Percentiles rank a stretch among this genome's conserved stretches.
phyloP scores from a whole-genome alignment of 2,888 invertebrate genomes.

The Caenorhabditis becei region DNA sequence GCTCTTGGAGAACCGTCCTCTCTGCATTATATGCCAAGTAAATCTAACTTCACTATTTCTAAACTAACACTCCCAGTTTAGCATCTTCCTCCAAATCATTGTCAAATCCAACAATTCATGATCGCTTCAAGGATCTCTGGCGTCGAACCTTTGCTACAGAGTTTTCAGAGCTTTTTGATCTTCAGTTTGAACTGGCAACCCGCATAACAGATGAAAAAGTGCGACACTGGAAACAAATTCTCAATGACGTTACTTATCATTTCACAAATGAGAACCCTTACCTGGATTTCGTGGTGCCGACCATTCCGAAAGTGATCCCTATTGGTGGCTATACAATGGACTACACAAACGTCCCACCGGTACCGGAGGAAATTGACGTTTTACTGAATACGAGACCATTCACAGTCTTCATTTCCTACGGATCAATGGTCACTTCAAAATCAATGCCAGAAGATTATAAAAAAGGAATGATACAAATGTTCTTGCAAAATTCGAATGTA shows the following conservation, averaged over 20 bases:
- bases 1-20: conserved; percentile 53
- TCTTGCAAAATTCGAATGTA: conserved; percentile 27
- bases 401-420: conserved; percentile 52
- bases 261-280: conserved; percentile 63
- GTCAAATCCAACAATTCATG: conserved; percentile 8
- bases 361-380: not conserved
- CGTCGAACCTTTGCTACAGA: conserved; percentile 10
- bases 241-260: conserved; percentile 57
- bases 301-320: conserved; percentile 55
- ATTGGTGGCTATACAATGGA: conserved; percentile 60
- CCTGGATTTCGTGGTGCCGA: conserved; percentile 60
- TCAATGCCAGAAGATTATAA: conserved; percentile 43
- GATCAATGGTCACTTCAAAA: conserved; percentile 47
- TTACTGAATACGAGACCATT: conserved; percentile 16
- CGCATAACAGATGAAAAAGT: conserved; percentile 37
- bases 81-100: conserved; percentile 23
- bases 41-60: not conserved
- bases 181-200: conserved; percentile 26
- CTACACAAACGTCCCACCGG: conserved; percentile 17
- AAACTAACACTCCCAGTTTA: not conserved
- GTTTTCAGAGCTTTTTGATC: conserved; percentile 38
- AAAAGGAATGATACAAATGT: conserved; percentile 41
- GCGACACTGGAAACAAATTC: conserved; percentile 57
- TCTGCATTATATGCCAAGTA: conserved; percentile 48
- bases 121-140: conserved; percentile 45